These are phyloP conservation scores for Entelurus aequoreus DNA, from an alignment of 2,113 vertebrate species.

Conservation along the genomic window DNA sequence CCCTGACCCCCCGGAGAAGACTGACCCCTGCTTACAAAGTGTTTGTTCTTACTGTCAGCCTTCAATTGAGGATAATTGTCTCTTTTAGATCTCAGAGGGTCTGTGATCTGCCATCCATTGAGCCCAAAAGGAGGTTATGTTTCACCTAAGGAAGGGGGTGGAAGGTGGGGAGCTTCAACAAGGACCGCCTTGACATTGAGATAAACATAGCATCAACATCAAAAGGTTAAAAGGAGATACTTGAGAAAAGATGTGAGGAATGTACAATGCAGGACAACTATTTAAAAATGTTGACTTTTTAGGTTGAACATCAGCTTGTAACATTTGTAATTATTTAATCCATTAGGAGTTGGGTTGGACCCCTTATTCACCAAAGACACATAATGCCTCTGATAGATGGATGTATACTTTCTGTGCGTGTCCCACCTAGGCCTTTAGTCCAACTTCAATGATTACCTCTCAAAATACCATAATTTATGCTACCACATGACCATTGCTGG, in stretches of 20 bases:
- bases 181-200: constrained; percentile 41
- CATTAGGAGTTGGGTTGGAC: too few relatives aligned
- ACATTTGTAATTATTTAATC: too few relatives aligned
- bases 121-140: constrained; percentile 58
- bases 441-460: too few relatives aligned
- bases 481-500: too few relatives aligned
- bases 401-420: too few relatives aligned
- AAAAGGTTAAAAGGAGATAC: constrained; percentile 26
- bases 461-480: too few relatives aligned
- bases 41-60: constrained; percentile 72
- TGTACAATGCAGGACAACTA: not conserved
- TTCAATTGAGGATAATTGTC: constrained; percentile 78
- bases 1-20: constrained; percentile 41
- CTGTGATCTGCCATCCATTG: constrained; percentile 76
- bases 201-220: constrained; percentile 33
- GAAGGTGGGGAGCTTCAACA: constrained; percentile 25
- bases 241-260: not conserved
- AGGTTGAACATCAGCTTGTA: too few relatives aligned
- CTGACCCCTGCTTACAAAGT: constrained; percentile 66
- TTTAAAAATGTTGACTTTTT: not conserved
- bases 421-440: too few relatives aligned
- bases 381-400: too few relatives aligned
- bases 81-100: constrained; percentile 67
- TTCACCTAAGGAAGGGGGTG: constrained; percentile 44
- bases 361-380: too few relatives aligned